Conservation (phyloP, 2,888 invertebrate species). For the Lasioglossum malachurum region DNA sequence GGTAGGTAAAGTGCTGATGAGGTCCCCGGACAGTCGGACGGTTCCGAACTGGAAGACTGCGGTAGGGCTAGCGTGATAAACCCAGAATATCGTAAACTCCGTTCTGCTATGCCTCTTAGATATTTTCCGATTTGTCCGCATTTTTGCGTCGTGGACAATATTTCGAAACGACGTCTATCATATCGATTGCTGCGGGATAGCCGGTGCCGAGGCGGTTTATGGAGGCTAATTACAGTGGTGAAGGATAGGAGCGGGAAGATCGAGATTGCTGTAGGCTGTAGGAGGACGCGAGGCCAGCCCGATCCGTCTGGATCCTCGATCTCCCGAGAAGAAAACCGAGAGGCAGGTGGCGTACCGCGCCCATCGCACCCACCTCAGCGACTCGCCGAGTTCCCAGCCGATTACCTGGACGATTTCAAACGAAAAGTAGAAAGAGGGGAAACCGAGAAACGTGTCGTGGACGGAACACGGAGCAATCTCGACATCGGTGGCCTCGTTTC, state of each 20-base stretch:
- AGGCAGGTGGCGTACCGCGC: slow-evolving; percentile 16
- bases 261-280: not conserved
- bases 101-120: not conserved
- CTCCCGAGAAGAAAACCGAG: not conserved
- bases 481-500: slow-evolving; percentile 55
- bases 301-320: not conserved
- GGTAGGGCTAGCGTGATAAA: too few relatives aligned
- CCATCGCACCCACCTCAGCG: slow-evolving; percentile 50
- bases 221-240: not conserved
- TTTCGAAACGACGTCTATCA: not conserved
- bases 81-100: too few relatives aligned
- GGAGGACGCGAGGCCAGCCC: not conserved
- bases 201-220: not conserved
- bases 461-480: slow-evolving; percentile 1
- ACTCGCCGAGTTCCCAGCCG: slow-evolving; percentile 34
- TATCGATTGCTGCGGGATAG: not conserved
- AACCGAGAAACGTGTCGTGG: slow-evolving; percentile 8
- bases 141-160: not conserved
- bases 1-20: too few relatives aligned
- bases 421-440: not conserved
- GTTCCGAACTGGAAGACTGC: too few relatives aligned
- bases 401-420: slow-evolving; percentile 31
- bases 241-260: not conserved
- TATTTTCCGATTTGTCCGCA: not conserved
- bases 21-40: too few relatives aligned